Evolutionary conservation across 2,113 vertebrate genomes (phyloP).

Genomic region (Cyanoramphus novaezelandiae): DNA sequence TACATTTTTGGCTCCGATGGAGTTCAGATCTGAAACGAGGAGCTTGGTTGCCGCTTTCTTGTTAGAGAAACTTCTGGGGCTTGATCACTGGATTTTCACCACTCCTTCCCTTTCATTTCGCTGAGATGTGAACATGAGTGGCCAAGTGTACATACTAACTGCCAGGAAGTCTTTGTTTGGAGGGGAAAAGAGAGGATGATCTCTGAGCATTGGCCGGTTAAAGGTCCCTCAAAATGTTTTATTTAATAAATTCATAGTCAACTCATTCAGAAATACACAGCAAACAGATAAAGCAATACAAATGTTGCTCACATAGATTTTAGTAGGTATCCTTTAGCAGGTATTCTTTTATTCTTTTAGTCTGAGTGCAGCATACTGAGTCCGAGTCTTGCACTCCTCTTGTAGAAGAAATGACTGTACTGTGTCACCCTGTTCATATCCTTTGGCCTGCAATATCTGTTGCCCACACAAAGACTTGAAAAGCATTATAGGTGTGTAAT

Average conservation of each 20-base stretch:
- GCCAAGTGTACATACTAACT: accelerated
- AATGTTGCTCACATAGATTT: neutral
- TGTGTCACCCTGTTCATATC: neutral
- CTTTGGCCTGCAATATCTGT: neutral
- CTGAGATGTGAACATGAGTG: neutral
- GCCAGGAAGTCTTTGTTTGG: neutral
- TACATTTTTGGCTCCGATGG: neutral
- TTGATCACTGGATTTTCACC: neutral
- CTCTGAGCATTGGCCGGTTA: neutral
- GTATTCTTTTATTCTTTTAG: neutral
- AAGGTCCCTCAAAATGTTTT: neutral
- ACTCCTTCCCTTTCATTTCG: neutral
- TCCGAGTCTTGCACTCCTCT: neutral
- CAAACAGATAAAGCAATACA: neutral
- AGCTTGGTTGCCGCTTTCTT: neutral
- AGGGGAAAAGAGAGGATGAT: neutral
- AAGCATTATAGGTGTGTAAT: neutral
- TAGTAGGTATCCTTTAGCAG: neutral
- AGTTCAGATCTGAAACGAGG: neutral
- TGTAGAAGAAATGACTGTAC: neutral
- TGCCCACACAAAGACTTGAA: neutral
- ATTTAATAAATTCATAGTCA: neutral
- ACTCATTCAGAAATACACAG: neutral
- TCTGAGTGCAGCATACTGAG: neutral
- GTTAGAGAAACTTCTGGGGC: neutral